A percentile compares a stretch with the other conserved stretches of the same genome.
Conservation (phyloP, 2,888 invertebrate genomes). For the Ichneumoninae sp. region DNA sequence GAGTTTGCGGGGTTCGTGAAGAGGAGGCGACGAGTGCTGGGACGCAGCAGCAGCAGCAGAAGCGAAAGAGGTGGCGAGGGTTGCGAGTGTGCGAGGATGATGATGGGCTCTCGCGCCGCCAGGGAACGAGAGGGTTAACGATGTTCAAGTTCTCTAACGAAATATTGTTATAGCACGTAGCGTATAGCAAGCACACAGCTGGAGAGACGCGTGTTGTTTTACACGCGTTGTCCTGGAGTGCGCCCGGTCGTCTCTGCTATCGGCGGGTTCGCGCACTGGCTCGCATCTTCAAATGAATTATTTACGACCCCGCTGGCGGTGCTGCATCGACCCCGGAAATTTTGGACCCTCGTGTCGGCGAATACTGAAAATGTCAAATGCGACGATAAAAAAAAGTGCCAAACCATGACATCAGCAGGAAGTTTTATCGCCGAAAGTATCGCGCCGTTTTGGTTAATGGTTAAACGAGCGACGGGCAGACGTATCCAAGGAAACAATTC, state of each 20-base stretch:
- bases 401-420: background rate
- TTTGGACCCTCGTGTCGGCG: background rate
- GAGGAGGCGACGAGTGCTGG: constrained; percentile 59
- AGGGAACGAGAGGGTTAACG: constrained; percentile 74
- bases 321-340: constrained; percentile 4
- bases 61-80: constrained; percentile 50
- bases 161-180: constrained; percentile 72
- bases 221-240: constrained; percentile 77
- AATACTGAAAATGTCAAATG: background rate
- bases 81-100: constrained; percentile 71
- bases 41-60: constrained; percentile 29
- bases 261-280: constrained; percentile 78
- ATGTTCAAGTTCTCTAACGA: constrained; percentile 77
- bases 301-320: constrained; percentile 58
- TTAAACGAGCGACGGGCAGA: background rate
- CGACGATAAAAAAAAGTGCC: background rate
- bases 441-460: background rate
- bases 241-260: constrained; percentile 77
- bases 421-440: background rate
- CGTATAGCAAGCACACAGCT: constrained; percentile 23
- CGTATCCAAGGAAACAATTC: constrained; percentile 22
- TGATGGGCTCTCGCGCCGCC: constrained; percentile 70
- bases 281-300: constrained; percentile 78
- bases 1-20: constrained; percentile 57
- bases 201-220: constrained; percentile 73